These are phyloP conservation scores for Lydus trimaculatus DNA, from an alignment of 2,888 invertebrate genomes.

Conservation along the genomic window DNA sequence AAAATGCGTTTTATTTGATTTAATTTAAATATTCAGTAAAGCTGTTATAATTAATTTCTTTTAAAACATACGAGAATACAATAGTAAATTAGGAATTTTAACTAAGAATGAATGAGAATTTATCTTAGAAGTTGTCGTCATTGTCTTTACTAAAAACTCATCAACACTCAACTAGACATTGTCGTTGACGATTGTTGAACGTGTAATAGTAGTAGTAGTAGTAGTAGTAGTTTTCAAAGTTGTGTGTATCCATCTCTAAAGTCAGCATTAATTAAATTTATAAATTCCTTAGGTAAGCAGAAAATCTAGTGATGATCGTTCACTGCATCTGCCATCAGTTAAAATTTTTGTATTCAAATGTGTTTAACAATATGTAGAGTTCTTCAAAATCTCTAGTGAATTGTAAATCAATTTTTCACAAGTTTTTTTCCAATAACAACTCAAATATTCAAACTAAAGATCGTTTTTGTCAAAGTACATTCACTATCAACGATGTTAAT, in stretches of 20 bases:
- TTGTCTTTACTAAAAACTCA: background rate
- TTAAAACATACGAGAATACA: background rate
- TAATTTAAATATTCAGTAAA: background rate
- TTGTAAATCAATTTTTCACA: no score
- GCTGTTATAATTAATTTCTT: background rate
- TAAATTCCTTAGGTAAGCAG: background rate
- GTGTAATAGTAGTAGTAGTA: background rate
- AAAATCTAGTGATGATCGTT: background rate
- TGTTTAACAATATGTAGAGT: no score
- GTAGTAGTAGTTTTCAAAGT: background rate
- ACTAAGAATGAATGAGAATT: background rate
- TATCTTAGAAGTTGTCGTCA: background rate
- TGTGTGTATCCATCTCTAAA: background rate
- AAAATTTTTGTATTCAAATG: background rate
- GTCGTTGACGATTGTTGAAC: background rate
- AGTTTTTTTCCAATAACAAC: no score
- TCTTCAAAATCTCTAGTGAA: no score
- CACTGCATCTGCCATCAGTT: background rate
- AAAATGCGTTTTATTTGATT: background rate
- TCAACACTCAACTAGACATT: background rate
- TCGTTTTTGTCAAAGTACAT: no score
- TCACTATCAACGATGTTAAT: no score
- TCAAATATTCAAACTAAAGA: no score
- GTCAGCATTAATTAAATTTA: conserved; percentile 9
- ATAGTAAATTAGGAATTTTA: background rate